A percentile compares a stretch with the other conserved stretches of the same genome.
Evolutionary conservation across 2,888 invertebrate genomes (phyloP).

Genomic region (Epiblema foenella): DNA sequence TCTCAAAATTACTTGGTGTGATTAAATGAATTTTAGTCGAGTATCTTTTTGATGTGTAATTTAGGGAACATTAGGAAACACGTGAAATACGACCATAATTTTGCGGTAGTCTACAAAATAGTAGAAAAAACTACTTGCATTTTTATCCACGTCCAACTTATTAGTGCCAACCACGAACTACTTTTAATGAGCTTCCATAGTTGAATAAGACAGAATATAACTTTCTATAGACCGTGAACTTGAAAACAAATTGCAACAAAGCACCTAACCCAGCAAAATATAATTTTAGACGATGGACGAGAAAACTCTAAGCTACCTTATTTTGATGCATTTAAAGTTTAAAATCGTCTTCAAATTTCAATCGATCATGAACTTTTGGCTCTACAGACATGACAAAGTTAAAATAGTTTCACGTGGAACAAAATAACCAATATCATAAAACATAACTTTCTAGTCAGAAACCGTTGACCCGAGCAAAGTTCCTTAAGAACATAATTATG

Average conservation of each 20-base stretch:
- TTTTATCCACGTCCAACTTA: constrained; percentile 21
- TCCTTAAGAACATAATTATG: constrained; percentile 22
- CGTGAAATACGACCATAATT: background rate
- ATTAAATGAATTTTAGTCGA: too few relatives aligned
- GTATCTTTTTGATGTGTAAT: too few relatives aligned
- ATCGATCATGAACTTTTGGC: background rate
- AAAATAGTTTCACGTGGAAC: constrained; percentile 16
- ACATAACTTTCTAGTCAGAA: background rate
- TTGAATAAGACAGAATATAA: constrained; percentile 24
- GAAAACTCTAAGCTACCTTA: background rate
- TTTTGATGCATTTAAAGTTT: background rate
- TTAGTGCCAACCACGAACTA: constrained; percentile 16
- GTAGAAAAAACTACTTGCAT: constrained; percentile 8
- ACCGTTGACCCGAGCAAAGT: constrained; percentile 17
- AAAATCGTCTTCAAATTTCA: background rate
- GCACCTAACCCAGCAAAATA: background rate
- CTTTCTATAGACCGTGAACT: constrained; percentile 20
- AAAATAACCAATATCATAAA: constrained; percentile 34
- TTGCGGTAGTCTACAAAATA: background rate
- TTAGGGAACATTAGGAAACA: background rate
- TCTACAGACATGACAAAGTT: background rate
- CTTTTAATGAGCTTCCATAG: constrained; percentile 23
- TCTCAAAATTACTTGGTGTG: too few relatives aligned
- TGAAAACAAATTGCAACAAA: constrained; percentile 2
- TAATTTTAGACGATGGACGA: background rate